phyloP scores from a whole-genome alignment of 2,113 vertebrate genomes.

The Pachypanchax playfairii region DNA sequence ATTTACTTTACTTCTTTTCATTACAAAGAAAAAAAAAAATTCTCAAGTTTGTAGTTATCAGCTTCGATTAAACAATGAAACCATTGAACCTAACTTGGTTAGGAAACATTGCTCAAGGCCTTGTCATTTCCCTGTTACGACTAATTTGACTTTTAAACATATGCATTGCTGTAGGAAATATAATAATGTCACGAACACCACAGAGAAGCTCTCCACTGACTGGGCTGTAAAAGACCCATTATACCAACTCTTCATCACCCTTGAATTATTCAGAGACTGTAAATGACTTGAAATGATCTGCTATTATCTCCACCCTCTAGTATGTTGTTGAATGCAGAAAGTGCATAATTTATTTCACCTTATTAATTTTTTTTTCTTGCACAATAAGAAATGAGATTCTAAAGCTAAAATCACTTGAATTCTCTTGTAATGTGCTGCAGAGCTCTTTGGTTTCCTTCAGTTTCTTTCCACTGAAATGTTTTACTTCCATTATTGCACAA shows the following conservation, averaged over 20 bases:
- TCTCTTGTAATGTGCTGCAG: neutral
- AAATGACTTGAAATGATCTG: constrained; percentile 48
- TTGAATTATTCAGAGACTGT: constrained; percentile 46
- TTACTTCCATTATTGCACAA: constrained; percentile 7
- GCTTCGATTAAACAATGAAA: constrained; percentile 2
- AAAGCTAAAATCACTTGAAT: constrained; percentile 3
- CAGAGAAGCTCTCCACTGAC: neutral
- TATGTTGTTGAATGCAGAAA: constrained; percentile 22
- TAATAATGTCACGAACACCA: constrained; percentile 18
- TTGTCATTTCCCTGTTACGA: constrained; percentile 14
- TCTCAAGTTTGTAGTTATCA: neutral
- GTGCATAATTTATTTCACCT: constrained; percentile 8
- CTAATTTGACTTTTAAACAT: constrained; percentile 38
- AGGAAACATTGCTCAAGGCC: constrained; percentile 9
- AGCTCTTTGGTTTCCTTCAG: neutral
- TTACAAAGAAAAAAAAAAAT: constrained; percentile 8
- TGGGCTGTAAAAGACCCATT: constrained; percentile 7
- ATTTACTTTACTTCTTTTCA: neutral
- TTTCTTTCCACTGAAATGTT: constrained; percentile 6
- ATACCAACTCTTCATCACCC: constrained; percentile 18
- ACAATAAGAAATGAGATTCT: constrained; percentile 5
- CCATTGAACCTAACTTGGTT: neutral
- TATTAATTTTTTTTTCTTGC: constrained; percentile 18
- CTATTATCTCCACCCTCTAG: constrained; percentile 21
- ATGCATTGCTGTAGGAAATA: constrained; percentile 22